Evolutionary conservation across 2,888 invertebrate species (phyloP), one percentile per base, ranked within the genome.

Genomic region (Imbricaverruca yamaguchii): DNA sequence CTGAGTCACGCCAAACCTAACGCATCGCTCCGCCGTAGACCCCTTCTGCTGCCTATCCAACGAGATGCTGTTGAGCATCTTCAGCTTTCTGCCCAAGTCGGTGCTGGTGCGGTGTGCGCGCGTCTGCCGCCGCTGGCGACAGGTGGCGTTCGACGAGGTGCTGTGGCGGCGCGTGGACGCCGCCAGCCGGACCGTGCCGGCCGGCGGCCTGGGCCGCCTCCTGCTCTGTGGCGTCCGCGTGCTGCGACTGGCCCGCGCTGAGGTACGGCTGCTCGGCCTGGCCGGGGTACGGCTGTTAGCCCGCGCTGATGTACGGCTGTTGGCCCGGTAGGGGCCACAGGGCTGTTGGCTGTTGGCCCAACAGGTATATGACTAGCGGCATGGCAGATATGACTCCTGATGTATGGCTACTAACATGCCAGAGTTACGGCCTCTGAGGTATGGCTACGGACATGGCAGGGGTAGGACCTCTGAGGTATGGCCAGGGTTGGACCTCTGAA

Each of bases 161-260:
- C 87, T 97, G 0, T 97, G 97, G 97, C 91, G 92, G 74, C 89
- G 95, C 25, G 87, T 96, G 83, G 96, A 97, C 87, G 88, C 95
- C 25, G 92, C 93, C 13, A 85, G 86, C 80, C 90, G 91, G 84
- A 90, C 91, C 0, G 86, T 97, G 13, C 88, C 89, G 23, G 89
- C 90, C 18, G 92, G 92, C 77, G 92, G 92, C 0, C 86, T 97
- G 13, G 93, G 93, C 1, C 90, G 91, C 83, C 91, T 96, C 82
- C 85, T 96, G n/a, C 90, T 90, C 21, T 90, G 94, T 83, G 94
- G 95, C 85, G 93, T 94, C 0, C 88, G 92, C 80, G 91, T 94
- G 81, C 88, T 96, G 11, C 89, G 96, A 82, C 88, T 96, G 74
- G 92, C 96, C 7, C 92, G 93, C 86, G 90, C 94, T 0, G 92